Evolutionary conservation across 2,797 vertebrate species (phyloP).

Genomic region (Peromyscus attwateri): DNA sequence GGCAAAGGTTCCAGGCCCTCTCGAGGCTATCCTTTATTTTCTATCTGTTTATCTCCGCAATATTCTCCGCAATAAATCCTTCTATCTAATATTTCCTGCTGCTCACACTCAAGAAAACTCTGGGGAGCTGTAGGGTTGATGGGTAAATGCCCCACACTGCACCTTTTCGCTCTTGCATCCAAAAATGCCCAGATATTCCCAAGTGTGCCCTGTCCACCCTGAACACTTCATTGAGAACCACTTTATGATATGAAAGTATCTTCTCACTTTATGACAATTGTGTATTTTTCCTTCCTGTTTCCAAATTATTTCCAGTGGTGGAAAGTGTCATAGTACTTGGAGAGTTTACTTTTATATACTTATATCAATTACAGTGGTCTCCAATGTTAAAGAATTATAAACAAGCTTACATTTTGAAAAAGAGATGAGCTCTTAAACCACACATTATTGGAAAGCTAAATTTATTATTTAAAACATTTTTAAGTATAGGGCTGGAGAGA

Average conservation of each 20-base stretch:
- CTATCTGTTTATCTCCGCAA: no score
- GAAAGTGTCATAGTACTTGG: slow-evolving; percentile 10
- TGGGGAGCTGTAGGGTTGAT: no score
- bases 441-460: slow-evolving; percentile 18
- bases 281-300: slow-evolving; percentile 39
- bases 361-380: not conserved
- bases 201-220: not conserved
- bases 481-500: not conserved
- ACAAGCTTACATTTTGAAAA: slow-evolving; percentile 42
- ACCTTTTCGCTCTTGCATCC: not conserved
- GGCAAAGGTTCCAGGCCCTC: no score
- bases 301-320: slow-evolving; percentile 30
- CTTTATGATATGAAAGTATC: not conserved
- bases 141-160: no score
- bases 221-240: not conserved
- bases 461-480: slow-evolving; percentile 2
- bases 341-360: slow-evolving; percentile 16
- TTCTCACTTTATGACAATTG: not conserved
- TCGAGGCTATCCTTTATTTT: no score
- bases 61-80: no score
- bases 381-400: slow-evolving; percentile 15
- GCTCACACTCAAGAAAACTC: no score
- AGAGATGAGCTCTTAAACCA: slow-evolving; percentile 22
- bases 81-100: no score
- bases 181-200: not conserved